Evolutionary conservation across 2,797 vertebrate species (phyloP).

Genomic region (Fratercula arctica): DNA sequence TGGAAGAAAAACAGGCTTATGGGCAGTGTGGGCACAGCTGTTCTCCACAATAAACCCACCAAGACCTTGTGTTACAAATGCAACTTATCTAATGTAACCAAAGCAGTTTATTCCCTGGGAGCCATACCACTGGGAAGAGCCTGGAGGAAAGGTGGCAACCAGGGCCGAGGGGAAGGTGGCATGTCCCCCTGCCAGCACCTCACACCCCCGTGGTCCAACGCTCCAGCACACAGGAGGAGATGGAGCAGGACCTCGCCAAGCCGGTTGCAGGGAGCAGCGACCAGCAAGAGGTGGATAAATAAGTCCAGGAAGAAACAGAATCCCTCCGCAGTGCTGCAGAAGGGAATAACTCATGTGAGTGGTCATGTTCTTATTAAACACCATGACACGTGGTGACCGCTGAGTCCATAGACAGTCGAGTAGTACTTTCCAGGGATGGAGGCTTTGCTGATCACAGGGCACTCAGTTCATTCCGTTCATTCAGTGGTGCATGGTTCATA

Average conservation of each 20-base stretch:
- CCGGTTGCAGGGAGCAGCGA: background rate
- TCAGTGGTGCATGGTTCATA: background rate
- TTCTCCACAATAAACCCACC: background rate
- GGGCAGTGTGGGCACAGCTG: background rate
- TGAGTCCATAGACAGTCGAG: background rate
- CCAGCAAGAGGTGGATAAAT: accelerated
- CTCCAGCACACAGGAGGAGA: background rate
- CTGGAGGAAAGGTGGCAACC: background rate
- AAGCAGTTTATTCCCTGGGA: background rate
- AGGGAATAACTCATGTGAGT: background rate
- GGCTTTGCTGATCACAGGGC: background rate
- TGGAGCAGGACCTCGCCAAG: background rate
- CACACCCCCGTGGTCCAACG: accelerated
- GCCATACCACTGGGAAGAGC: background rate
- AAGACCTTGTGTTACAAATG: background rate
- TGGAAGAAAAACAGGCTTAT: background rate
- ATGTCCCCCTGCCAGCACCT: background rate
- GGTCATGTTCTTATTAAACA: background rate
- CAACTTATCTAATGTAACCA: background rate
- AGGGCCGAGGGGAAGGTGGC: background rate
- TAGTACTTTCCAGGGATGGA: background rate
- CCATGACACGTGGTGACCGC: accelerated
- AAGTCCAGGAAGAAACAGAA: background rate
- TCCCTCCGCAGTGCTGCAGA: background rate
- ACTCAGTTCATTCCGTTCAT: background rate